Percentiles rank a stretch among this genome's conserved stretches.
Conservation (phyloP, 2,888 invertebrate species). For the Athripsodes cinereus region DNA sequence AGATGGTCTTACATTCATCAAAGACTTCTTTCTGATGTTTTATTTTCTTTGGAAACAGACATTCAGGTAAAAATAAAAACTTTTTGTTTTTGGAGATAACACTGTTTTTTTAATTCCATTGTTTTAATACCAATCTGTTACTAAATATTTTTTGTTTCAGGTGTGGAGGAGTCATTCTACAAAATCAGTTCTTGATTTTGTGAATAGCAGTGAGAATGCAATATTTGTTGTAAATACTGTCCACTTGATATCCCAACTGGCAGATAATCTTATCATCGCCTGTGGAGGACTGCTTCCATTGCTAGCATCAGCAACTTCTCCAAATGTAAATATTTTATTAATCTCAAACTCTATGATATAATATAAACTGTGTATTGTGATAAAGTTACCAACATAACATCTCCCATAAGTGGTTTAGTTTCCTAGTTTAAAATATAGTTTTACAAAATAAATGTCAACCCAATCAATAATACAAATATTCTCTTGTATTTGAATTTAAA, state of each 20-base stretch:
- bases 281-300: constrained; percentile 95
- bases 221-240: constrained; percentile 99
- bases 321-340: constrained; percentile 78
- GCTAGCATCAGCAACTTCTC: constrained; percentile 96
- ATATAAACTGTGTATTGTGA: no score
- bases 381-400: no score
- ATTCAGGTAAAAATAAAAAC: constrained; percentile 63
- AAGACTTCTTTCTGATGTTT: constrained; percentile 87
- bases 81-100: no score
- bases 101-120: no score
- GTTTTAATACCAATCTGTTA: no score
- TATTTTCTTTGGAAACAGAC: constrained; percentile 95
- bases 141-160: constrained; percentile 29
- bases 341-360: no score
- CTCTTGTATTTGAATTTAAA: no score
- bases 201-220: constrained; percentile 96
- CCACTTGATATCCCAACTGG: constrained; percentile 96
- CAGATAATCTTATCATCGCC: constrained; percentile 98
- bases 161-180: constrained; percentile 88
- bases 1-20: constrained; percentile 99
- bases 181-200: constrained; percentile 95
- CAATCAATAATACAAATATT: no score
- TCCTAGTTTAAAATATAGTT: no score
- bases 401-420: no score
- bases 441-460: no score